Evolutionary conservation across 2,113 vertebrate genomes (phyloP).

Genomic region (Sylvilagus bachmani): DNA sequence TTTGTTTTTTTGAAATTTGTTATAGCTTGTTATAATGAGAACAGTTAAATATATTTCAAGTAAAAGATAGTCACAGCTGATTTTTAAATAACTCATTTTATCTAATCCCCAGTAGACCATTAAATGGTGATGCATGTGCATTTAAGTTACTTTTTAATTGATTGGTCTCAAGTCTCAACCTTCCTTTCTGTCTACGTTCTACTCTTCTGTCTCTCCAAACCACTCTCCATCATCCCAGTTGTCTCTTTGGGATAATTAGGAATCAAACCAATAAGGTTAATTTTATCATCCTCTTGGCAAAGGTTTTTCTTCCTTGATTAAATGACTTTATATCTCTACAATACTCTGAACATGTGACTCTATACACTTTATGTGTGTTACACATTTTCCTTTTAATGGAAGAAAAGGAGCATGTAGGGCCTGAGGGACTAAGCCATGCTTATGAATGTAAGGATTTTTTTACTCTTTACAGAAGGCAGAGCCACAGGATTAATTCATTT

Average conservation of each 20-base stretch:
- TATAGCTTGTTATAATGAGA: conserved; percentile 38
- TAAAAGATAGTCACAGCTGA: conserved; percentile 41
- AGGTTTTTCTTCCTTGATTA: conserved; percentile 35
- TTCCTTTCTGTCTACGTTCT: background rate
- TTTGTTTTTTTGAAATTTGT: conserved; percentile 52
- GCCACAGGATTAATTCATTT: conserved; percentile 3
- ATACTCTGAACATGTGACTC: conserved; percentile 41
- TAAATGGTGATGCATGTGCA: background rate
- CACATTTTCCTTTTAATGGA: conserved; percentile 48
- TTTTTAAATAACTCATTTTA: conserved; percentile 4
- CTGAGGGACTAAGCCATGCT: background rate
- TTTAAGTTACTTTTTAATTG: conserved; percentile 31
- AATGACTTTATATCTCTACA: conserved; percentile 29
- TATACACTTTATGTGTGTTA: conserved; percentile 21
- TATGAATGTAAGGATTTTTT: conserved; percentile 29
- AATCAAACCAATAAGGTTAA: conserved; percentile 55
- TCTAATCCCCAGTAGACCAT: background rate
- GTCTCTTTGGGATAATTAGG: conserved; percentile 41
- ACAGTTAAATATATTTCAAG: conserved; percentile 51
- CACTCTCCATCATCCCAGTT: background rate
- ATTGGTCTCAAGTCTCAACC: background rate
- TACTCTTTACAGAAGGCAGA: conserved; percentile 38
- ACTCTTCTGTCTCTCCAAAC: background rate
- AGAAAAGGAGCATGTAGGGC: background rate
- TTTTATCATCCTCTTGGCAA: background rate